Evolutionary conservation across 2,797 vertebrate species (phyloP).

Genomic region (Channa striata): DNA sequence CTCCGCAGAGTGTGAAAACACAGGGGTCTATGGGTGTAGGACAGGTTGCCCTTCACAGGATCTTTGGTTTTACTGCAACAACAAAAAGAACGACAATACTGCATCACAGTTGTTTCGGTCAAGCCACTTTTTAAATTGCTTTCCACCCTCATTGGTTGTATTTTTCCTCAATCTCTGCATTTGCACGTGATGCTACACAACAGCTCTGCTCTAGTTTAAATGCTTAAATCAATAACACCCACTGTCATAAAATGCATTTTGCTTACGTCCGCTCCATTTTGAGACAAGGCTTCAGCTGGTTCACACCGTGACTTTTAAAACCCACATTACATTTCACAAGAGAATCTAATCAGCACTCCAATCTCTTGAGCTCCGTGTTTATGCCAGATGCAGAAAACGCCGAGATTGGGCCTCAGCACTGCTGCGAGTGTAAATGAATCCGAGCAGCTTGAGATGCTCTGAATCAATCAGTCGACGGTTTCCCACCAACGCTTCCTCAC

Average conservation of each 20-base stretch:
- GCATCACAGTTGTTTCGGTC: too few species aligned
- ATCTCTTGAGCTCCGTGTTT: constrained; percentile 24
- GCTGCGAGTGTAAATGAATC: constrained; percentile 39
- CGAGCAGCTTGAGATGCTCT: constrained; percentile 39
- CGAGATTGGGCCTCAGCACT: background rate
- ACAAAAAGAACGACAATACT: too few species aligned
- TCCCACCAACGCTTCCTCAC: background rate
- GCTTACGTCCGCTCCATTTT: background rate
- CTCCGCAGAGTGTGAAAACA: too few species aligned
- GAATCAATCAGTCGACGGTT: constrained; percentile 35
- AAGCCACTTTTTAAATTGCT: too few species aligned
- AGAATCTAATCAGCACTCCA: constrained; percentile 41
- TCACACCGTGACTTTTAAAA: constrained; percentile 38
- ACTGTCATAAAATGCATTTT: background rate
- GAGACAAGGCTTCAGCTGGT: background rate
- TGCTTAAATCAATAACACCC: too few species aligned
- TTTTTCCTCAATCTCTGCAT: too few species aligned
- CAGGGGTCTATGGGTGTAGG: too few species aligned
- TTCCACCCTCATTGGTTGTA: too few species aligned
- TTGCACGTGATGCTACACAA: too few species aligned
- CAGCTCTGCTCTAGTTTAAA: too few species aligned
- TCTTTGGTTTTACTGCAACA: too few species aligned
- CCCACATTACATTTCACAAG: constrained; percentile 33
- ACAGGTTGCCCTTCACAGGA: too few species aligned
- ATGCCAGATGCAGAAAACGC: constrained; percentile 6